Evolutionary conservation across 2,113 vertebrate genomes (phyloP).

Genomic region (Seriola aureovittata): DNA sequence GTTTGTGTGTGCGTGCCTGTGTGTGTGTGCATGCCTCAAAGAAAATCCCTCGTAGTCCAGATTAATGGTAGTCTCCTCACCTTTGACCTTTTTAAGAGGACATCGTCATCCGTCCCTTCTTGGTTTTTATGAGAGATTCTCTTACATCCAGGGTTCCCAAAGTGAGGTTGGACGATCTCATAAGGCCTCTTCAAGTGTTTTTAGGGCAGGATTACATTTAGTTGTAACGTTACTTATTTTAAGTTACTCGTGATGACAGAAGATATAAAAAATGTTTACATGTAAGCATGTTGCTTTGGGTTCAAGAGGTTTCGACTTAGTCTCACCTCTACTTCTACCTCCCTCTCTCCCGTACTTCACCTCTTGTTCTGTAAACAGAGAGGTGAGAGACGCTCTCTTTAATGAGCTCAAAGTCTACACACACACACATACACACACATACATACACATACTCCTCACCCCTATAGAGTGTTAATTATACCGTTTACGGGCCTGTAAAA

Average conservation of each 20-base stretch:
- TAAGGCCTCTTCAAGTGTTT: not conserved
- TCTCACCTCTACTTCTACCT: not conserved
- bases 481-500: slow-evolving; percentile 32
- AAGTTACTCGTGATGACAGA: not conserved
- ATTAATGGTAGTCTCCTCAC: slow-evolving; percentile 19
- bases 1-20: not conserved
- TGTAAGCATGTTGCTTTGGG: not conserved
- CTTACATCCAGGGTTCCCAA: not conserved
- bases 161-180: not conserved
- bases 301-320: not conserved
- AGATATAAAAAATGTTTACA: not conserved
- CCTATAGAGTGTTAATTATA: not conserved
- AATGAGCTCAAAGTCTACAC: slow-evolving; percentile 48
- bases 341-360: not conserved
- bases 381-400: slow-evolving; percentile 28
- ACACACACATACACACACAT: slow-evolving; percentile 6
- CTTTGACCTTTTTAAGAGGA: not conserved
- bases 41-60: not conserved
- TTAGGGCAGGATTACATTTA: not conserved
- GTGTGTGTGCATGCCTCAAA: not conserved
- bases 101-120: not conserved
- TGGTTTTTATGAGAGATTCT: not conserved
- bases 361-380: slow-evolving; percentile 44
- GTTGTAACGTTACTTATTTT: not conserved
- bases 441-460: not conserved